Evolutionary conservation across 2,113 vertebrate species (phyloP).

Genomic region (Datnioides undecimradiatus): DNA sequence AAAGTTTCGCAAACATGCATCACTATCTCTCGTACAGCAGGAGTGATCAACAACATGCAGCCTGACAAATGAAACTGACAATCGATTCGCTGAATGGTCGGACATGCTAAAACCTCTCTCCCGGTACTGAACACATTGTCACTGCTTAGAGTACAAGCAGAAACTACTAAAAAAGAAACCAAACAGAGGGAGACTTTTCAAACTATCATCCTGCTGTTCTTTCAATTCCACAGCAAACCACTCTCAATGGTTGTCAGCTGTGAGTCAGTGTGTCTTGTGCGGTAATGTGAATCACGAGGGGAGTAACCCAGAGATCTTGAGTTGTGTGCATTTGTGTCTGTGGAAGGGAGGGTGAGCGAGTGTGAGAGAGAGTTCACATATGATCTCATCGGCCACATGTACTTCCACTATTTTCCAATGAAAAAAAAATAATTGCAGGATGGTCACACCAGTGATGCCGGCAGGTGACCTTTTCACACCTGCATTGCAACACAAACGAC

Average conservation of each 20-base stretch:
- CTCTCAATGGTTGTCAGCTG: slow-evolving; percentile 64
- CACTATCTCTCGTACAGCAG: background rate
- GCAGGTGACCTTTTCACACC: slow-evolving; percentile 38
- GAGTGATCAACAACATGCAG: background rate
- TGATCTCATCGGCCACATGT: slow-evolving; percentile 20
- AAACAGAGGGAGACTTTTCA: background rate
- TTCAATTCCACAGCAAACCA: slow-evolving; percentile 52
- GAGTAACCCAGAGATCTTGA: slow-evolving; percentile 36
- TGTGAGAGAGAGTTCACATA: slow-evolving; percentile 18
- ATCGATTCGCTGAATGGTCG: slow-evolving; percentile 6
- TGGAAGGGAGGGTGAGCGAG: background rate
- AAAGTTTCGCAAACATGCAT: slow-evolving; percentile 22
- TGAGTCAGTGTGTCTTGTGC: slow-evolving; percentile 49
- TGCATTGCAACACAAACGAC: slow-evolving; percentile 21
- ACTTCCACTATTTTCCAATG: slow-evolving; percentile 15
- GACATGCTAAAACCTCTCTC: slow-evolving; percentile 25
- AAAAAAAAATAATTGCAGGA: slow-evolving; percentile 8
- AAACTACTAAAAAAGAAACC: slow-evolving; percentile 4
- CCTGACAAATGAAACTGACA: slow-evolving; percentile 39
- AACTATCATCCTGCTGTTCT: slow-evolving; percentile 29
- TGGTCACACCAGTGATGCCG: slow-evolving; percentile 21
- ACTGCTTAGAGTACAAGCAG: background rate
- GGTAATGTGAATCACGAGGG: slow-evolving; percentile 78
- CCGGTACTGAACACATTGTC: slow-evolving; percentile 3
- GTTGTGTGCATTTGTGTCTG: background rate